Evolutionary conservation across 1,140 invertebrate genomes (phyloP).

Genomic region (Atta texana): DNA sequence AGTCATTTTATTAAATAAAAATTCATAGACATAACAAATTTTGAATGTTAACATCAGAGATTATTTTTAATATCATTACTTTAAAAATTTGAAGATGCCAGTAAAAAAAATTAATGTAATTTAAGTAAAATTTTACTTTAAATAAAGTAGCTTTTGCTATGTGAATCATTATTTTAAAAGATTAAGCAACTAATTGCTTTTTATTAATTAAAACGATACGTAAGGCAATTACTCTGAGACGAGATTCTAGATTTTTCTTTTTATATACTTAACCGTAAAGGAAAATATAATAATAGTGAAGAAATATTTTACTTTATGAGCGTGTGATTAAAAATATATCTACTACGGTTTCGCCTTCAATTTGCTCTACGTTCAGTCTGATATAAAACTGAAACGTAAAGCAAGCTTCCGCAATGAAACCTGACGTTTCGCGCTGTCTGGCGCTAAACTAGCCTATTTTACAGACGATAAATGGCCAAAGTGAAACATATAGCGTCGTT

Average conservation of each 20-base stretch:
- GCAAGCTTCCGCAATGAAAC: constrained; percentile 15
- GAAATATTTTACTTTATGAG: background rate
- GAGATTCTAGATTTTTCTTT: background rate
- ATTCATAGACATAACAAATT: background rate
- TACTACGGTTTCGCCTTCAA: background rate
- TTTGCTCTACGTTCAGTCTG: background rate
- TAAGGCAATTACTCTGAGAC: background rate
- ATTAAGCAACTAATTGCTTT: background rate
- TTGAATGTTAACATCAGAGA: background rate
- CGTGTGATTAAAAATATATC: background rate
- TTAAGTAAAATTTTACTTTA: background rate
- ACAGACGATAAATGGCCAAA: constrained; percentile 41
- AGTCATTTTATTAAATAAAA: background rate
- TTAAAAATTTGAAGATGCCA: background rate
- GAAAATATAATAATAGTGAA: background rate
- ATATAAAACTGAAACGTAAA: constrained; percentile 11
- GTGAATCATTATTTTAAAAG: background rate
- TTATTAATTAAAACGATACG: background rate
- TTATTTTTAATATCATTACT: background rate
- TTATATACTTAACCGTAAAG: too few relatives aligned
- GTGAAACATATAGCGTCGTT: constrained; percentile 37
- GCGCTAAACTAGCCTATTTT: constrained; percentile 35
- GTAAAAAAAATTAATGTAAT: background rate
- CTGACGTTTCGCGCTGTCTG: constrained; percentile 14
- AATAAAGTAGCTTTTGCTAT: background rate